Evolutionary conservation across 2,113 vertebrate species (phyloP).

Genomic region (Tachuris rubrigastra): DNA sequence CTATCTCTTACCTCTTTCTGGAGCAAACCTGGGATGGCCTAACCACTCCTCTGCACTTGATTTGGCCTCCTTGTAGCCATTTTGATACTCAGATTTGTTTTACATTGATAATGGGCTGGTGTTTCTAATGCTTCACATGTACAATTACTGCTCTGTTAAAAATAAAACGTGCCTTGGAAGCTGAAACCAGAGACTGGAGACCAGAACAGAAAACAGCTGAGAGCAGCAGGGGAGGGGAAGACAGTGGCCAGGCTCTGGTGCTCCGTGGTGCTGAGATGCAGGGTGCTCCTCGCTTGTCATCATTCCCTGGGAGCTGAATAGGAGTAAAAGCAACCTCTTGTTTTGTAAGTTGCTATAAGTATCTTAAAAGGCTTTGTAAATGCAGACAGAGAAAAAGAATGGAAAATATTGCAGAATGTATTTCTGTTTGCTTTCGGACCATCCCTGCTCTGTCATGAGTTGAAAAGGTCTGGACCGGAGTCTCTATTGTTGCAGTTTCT

Average conservation of each 20-base stretch:
- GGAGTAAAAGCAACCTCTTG: not conserved
- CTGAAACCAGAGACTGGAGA: slow-evolving; percentile 17
- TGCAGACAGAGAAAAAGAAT: not conserved
- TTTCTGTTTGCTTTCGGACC: not conserved
- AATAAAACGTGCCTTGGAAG: not conserved
- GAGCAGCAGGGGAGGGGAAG: slow-evolving; percentile 12
- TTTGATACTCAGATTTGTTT: not conserved
- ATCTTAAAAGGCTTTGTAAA: not conserved
- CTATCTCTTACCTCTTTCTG: not conserved
- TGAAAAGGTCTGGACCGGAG: not conserved
- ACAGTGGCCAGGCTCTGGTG: not conserved
- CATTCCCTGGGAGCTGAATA: not conserved
- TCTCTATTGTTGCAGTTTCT: not conserved
- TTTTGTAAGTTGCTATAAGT: not conserved
- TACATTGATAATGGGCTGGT: not conserved
- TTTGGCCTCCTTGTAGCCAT: not conserved
- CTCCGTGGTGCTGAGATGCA: not conserved
- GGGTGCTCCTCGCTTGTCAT: not conserved
- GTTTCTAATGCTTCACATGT: not conserved
- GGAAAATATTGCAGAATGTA: not conserved
- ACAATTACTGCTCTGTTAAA: not conserved
- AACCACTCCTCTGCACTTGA: not conserved
- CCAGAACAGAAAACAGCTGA: slow-evolving; percentile 41
- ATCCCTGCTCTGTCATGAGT: fast-evolving
- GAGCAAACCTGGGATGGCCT: not conserved